Evolutionary conservation across 2,888 invertebrate genomes (phyloP).

Genomic region (Anorthoa munda): DNA sequence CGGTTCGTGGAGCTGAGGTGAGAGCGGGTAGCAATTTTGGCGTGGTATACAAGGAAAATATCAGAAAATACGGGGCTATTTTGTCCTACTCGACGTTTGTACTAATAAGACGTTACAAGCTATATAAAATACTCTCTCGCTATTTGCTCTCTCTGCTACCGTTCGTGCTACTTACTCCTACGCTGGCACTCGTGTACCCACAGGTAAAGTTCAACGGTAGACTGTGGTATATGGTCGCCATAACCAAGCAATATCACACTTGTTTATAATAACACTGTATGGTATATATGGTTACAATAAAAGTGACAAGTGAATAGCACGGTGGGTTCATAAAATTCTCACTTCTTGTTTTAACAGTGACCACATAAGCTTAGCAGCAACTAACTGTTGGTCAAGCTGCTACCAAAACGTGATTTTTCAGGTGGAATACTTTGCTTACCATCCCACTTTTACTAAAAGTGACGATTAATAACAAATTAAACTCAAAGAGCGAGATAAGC

Average conservation of each 20-base stretch:
- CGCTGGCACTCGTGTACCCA: too few relatives aligned
- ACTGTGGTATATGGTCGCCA: too few relatives aligned
- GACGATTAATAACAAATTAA: too few relatives aligned
- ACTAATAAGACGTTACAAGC: background rate
- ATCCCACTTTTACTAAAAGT: too few relatives aligned
- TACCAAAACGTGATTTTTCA: slow-evolving; percentile 81
- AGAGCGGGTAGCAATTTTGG: slow-evolving; percentile 45
- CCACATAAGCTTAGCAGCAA: slow-evolving; percentile 57
- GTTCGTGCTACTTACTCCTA: slow-evolving; percentile 37
- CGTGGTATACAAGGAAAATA: background rate
- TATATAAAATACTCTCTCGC: background rate
- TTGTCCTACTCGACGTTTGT: background rate
- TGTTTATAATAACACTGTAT: too few relatives aligned
- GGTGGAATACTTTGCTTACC: slow-evolving; percentile 70
- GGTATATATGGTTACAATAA: too few relatives aligned
- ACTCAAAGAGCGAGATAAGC: too few relatives aligned
- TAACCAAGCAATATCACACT: too few relatives aligned
- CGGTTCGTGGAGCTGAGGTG: slow-evolving; percentile 57
- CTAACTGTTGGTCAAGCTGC: slow-evolving; percentile 76
- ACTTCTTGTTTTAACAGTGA: slow-evolving; percentile 56
- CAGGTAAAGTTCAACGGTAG: too few relatives aligned
- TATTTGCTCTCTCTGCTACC: slow-evolving; percentile 7
- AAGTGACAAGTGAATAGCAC: too few relatives aligned
- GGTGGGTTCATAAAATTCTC: too few relatives aligned
- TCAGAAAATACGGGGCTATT: background rate